Evolutionary conservation across 1,140 invertebrate genomes (phyloP).

Genomic region (Coptotermes formosanus): DNA sequence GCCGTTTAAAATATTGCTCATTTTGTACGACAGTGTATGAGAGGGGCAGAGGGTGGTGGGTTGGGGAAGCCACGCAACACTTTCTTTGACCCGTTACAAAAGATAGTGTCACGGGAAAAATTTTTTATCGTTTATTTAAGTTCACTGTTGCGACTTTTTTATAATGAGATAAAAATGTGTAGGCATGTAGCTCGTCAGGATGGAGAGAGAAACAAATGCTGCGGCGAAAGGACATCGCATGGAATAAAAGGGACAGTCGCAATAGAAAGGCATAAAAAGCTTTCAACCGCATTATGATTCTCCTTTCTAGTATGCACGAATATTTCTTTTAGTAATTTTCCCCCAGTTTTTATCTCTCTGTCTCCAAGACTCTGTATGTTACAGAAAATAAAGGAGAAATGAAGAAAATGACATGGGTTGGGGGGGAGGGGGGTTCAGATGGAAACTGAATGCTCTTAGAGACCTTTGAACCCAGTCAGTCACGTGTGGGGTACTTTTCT

Average conservation of each 20-base stretch:
- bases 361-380: not conserved
- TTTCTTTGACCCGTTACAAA: not conserved
- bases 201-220: not conserved
- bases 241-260: not conserved
- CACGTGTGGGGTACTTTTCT: not conserved
- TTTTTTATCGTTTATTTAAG: constrained; percentile 12
- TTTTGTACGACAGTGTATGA: not conserved
- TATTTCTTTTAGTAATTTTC: constrained; percentile 4
- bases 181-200: too few relatives aligned
- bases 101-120: not conserved
- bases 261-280: not conserved
- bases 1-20: not conserved
- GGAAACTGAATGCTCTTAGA: not conserved
- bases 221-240: not conserved
- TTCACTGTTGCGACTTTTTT: constrained; percentile 13
- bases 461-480: not conserved
- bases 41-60: not conserved
- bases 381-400: not conserved
- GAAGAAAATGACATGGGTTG: not conserved
- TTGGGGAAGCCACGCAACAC: not conserved
- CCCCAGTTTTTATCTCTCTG: not conserved
- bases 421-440: not conserved
- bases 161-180: not conserved
- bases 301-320: not conserved
- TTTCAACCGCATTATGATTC: constrained; percentile 4